Conservation (phyloP, 2,113 vertebrate species). For the Benitochromis conjunctus region DNA sequence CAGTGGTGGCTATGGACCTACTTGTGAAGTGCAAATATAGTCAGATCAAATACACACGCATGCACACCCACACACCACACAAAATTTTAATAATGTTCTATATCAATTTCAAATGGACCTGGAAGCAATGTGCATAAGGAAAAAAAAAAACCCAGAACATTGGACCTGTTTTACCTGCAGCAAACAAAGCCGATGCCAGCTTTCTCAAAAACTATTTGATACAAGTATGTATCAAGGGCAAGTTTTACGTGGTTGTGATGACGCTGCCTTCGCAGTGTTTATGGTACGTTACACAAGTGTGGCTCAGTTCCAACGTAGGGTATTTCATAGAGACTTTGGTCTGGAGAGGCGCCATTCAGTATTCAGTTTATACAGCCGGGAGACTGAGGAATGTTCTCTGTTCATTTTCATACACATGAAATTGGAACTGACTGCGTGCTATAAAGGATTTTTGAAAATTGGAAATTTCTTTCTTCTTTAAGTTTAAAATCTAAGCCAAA, state of each 20-base stretch:
- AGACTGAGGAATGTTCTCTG: constrained; percentile 64
- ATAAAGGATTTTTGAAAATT: constrained; percentile 24
- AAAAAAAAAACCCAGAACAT: not conserved
- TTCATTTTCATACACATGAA: constrained; percentile 59
- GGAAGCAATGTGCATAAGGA: not conserved
- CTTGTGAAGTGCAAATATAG: not conserved
- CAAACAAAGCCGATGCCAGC: not conserved
- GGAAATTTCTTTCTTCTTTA: not conserved
- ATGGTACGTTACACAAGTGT: constrained; percentile 32
- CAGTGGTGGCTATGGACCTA: not conserved
- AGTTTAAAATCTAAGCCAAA: not conserved
- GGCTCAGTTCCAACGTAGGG: constrained; percentile 26
- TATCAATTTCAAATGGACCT: not conserved
- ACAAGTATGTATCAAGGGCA: not conserved
- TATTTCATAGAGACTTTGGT: constrained; percentile 29
- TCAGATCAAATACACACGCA: not conserved
- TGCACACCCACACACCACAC: not conserved
- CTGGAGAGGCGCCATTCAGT: constrained; percentile 44
- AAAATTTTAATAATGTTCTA: not conserved
- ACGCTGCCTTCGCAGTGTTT: constrained; percentile 1
- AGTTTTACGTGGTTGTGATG: constrained; percentile 9
- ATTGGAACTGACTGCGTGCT: constrained; percentile 47
- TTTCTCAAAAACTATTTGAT: not conserved
- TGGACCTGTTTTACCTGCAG: not conserved
- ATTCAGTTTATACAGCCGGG: constrained; percentile 48